Base-by-base conservation (phyloP, 2,888 invertebrate genomes). In the Patella ulyssiponensis region DNA sequence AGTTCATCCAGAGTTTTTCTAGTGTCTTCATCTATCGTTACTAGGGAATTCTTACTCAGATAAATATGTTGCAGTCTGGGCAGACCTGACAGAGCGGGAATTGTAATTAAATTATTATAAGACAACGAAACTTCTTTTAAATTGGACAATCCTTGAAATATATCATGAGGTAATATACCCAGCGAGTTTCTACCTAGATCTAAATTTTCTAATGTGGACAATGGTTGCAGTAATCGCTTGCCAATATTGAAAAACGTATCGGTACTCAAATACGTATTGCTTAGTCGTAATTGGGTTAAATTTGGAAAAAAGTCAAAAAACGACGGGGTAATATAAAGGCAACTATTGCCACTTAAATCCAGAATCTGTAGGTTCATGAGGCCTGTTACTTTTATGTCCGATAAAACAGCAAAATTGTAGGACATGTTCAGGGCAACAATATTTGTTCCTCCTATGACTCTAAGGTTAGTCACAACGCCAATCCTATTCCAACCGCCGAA, bases 291-390 rank as follows among this genome's bases (percentile, higher is more conserved):
- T 3, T 64, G 64, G 20, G 64, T 64, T 7, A 64, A 11, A 23
- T 64, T 23, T 23, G 64, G 64, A 64, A 64, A 64, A 64, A 20
- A 20, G n/a, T 64, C 64, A 64, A 64, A 64, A 64, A 64, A 64
- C 15, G 64, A 23, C 23, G 23, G 11, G 9, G 3, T 17, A 7
- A 64, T 64, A 64, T 23, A 20, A 20, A 0, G 11, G 20, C 20
- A 20, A 64, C 23, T 23, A 64, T 64, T 64, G 20, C 64, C 64
- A 23, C 64, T 64, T 20, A 64, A 23, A 64, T 64, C 64, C 3
- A 20, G 3, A 14, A 23, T 64, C 23, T 64, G 11, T 14, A 64
- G 20, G 23, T 64, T 64, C 4, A 23, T 23, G 1, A 64, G 4
- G 3, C 23, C 64, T 4, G 3, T 20, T 64, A 64, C 11, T 12